These are phyloP conservation scores for Coreius guichenoti DNA, from an alignment of 2,797 vertebrate species.

Conservation along the genomic window DNA sequence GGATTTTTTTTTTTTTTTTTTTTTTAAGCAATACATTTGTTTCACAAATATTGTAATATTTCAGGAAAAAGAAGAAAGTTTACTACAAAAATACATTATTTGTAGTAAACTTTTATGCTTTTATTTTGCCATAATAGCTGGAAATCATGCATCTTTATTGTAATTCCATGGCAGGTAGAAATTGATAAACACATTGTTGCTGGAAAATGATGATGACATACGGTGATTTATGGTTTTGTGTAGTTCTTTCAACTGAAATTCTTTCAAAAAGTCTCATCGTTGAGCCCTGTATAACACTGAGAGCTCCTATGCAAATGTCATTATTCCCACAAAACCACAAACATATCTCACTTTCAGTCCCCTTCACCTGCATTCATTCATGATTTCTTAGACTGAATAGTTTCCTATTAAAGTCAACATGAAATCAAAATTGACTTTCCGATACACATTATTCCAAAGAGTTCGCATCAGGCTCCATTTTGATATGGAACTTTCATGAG, in stretches of 20 bases:
- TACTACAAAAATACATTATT: background rate
- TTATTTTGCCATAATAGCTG: background rate
- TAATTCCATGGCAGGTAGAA: background rate
- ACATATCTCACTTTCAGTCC: conserved; percentile 9
- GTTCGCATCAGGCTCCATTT: background rate
- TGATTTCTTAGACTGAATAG: background rate
- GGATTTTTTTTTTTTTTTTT: background rate
- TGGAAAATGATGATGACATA: background rate
- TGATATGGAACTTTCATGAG: background rate
- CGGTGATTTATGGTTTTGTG: background rate
- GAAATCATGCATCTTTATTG: background rate
- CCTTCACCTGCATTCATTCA: conserved; percentile 23
- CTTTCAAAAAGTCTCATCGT: background rate
- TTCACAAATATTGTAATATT: background rate
- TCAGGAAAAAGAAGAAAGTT: background rate
- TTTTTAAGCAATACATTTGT: background rate
- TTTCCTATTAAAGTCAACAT: conserved; percentile 34
- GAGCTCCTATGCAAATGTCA: background rate
- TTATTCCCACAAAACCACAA: conserved; percentile 20
- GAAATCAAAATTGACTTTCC: background rate
- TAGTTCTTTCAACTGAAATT: background rate
- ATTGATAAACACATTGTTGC: background rate
- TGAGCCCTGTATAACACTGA: conserved; percentile 5
- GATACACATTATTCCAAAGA: background rate
- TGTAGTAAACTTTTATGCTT: background rate